A percentile compares a stretch with the other conserved stretches of the same genome.
phyloP scores from a whole-genome alignment of 2,888 invertebrate genomes.

The Zaprionus lineosus region DNA sequence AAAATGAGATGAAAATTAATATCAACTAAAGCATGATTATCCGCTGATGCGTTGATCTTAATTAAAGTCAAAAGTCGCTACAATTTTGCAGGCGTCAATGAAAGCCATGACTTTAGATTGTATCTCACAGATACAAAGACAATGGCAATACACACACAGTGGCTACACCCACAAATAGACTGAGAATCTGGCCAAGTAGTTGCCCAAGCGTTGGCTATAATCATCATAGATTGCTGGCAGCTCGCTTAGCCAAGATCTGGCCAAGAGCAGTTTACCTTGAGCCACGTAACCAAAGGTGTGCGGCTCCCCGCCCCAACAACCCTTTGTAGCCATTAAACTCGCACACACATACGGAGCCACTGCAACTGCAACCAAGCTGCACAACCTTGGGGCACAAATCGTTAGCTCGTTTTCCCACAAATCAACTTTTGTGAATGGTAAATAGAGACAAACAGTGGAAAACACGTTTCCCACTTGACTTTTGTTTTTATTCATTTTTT shows the following conservation, averaged over 20 bases:
- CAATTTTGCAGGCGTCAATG: too few species aligned
- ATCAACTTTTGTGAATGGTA: constrained; percentile 47
- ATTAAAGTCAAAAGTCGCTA: too few species aligned
- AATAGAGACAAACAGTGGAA: constrained; percentile 20
- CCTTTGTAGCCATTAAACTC: too few species aligned
- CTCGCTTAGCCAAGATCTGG: constrained; percentile 3
- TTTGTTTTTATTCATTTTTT: too few species aligned
- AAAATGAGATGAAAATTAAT: constrained; percentile 15
- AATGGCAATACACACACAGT: background rate
- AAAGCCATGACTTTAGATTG: too few species aligned
- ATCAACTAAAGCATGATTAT: constrained; percentile 1
- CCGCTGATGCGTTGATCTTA: constrained; percentile 5
- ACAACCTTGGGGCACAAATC: constrained; percentile 45
- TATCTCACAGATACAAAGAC: too few species aligned
- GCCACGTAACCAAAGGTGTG: constrained; percentile 16
- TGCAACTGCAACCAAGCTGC: constrained; percentile 32
- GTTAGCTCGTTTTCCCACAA: constrained; percentile 52
- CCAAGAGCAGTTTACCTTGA: constrained; percentile 51
- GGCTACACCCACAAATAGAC: constrained; percentile 23
- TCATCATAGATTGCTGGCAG: too few species aligned
- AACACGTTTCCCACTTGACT: constrained; percentile 59
- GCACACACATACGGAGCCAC: too few species aligned
- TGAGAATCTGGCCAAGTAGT: background rate
- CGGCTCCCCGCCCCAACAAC: constrained; percentile 34
- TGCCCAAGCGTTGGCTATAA: too few species aligned